Base-by-base conservation (phyloP, 2,888 invertebrate species). In the Papilio elwesi region DNA sequence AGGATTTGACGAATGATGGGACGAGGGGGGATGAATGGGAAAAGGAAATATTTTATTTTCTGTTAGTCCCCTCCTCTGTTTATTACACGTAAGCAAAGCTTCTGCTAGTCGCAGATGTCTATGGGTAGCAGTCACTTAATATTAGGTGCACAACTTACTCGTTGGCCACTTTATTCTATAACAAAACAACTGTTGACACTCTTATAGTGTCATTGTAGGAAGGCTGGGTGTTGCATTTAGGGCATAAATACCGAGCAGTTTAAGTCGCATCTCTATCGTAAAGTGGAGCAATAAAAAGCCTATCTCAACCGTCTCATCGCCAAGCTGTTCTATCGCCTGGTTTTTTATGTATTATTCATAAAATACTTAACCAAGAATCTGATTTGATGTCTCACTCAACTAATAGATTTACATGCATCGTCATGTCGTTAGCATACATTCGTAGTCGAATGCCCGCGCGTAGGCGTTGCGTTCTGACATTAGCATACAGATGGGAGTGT, bases 401-500 rank as follows among this genome's bases (percentile, higher is more conserved):
- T 77, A 78, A 80, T 78, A 79, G 78, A 82, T 80, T 81, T 79
- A 80, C 78, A 78, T 76, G 74, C 74, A 74, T 69, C 67, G 69
- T 55, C 74, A 75, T 73, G 74, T 78, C 80, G 79, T 84, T 83
- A 81, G 82, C 81, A 82, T 83, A 81, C 68, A 81, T 81, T 81
- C 79, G 78, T 80, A 75, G 75, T 74, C 73, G 70, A 76, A 78
- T 74, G 74, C 73, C 69, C 70, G 73, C 26, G 26, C 74, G 80
- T 81, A 77, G 81, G 80, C 80, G 82, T 78, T 73, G 71, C 26
- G 26, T 75, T 72, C 52, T 57, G 47, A 74, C 73, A 83, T 84
- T 83, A 82, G 76, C 83, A 85, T 84, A 82, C 81, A 80, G 80
- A 82, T 82, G 79, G 81, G 76, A 75, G 78, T 77, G 77, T 77